A percentile compares a stretch with the other conserved stretches of the same genome.
Evolutionary conservation across 2,113 vertebrate species (phyloP).

Genomic region (Pogonocichla stellata): DNA sequence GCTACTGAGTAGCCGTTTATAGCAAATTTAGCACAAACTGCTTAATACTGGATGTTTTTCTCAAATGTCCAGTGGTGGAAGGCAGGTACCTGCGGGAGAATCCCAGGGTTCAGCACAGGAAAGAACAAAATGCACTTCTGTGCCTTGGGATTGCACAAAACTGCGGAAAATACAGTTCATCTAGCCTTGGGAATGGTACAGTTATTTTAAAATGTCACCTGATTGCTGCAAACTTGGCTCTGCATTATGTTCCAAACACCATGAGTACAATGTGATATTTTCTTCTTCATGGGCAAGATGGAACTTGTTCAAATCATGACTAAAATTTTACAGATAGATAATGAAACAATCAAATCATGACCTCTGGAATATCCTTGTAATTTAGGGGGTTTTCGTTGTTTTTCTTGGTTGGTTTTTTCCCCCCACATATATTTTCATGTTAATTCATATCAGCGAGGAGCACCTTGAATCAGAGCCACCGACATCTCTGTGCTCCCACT

Average conservation of each 20-base stretch:
- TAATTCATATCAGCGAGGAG: not conserved
- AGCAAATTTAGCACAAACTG: not conserved
- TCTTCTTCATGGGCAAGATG: not conserved
- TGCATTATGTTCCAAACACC: not conserved
- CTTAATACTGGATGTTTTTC: not conserved
- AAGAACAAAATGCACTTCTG: not conserved
- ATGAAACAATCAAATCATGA: not conserved
- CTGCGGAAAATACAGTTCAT: not conserved
- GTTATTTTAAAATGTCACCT: not conserved
- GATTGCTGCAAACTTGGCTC: not conserved
- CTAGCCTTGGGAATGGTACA: not conserved
- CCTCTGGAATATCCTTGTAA: not conserved
- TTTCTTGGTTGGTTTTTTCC: not conserved
- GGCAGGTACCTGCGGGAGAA: fast-evolving
- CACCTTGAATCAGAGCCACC: not conserved
- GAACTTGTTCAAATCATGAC: not conserved
- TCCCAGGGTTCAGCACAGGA: not conserved
- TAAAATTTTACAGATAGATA: not conserved
- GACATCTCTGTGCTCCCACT: not conserved
- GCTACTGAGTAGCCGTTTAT: not conserved
- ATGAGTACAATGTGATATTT: not conserved
- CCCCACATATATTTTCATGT: not conserved
- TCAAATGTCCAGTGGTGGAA: not conserved
- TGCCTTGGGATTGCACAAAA: not conserved
- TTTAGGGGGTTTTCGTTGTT: not conserved